Evolutionary conservation across 2,888 invertebrate genomes (phyloP).

Genomic region (Hyalella azteca): DNA sequence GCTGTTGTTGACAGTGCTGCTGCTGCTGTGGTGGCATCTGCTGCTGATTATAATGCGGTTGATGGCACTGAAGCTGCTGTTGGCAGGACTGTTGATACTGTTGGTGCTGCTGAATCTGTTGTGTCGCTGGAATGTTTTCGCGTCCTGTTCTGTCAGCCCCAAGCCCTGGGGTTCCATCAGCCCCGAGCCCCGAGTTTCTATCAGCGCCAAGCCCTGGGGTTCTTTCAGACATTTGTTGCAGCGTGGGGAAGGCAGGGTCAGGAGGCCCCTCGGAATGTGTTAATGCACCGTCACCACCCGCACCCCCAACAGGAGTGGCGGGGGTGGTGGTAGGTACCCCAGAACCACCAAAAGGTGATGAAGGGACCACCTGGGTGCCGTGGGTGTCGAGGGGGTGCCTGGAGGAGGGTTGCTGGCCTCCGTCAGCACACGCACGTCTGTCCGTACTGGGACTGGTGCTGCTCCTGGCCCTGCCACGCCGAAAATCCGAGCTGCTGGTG

Average conservation of each 20-base stretch:
- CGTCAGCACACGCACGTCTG: constrained; percentile 57
- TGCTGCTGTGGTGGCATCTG: constrained; percentile 39
- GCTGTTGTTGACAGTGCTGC: constrained; percentile 39
- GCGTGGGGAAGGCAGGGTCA: constrained; percentile 49
- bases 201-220: not conserved
- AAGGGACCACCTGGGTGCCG: constrained; percentile 4
- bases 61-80: constrained; percentile 32
- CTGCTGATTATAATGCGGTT: constrained; percentile 27
- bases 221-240: constrained; percentile 2
- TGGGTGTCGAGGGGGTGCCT: constrained; percentile 24
- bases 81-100: constrained; percentile 22
- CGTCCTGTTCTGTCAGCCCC: constrained; percentile 20
- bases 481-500: constrained; percentile 51
- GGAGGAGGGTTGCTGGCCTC: constrained; percentile 1
- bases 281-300: constrained; percentile 1
- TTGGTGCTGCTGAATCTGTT: constrained; percentile 16
- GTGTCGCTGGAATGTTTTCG: not conserved
- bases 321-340: constrained; percentile 15
- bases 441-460: constrained; percentile 49
- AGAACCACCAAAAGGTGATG: constrained; percentile 1
- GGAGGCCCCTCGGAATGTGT: constrained; percentile 49
- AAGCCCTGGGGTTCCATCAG: not conserved
- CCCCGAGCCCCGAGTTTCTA: not conserved
- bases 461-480: constrained; percentile 59
- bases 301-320: not conserved